Percentiles rank a stretch among this genome's conserved stretches.
These are phyloP conservation scores for Hetaerina titia DNA, from an alignment of 2,888 invertebrate species.

Conservation along the genomic window DNA sequence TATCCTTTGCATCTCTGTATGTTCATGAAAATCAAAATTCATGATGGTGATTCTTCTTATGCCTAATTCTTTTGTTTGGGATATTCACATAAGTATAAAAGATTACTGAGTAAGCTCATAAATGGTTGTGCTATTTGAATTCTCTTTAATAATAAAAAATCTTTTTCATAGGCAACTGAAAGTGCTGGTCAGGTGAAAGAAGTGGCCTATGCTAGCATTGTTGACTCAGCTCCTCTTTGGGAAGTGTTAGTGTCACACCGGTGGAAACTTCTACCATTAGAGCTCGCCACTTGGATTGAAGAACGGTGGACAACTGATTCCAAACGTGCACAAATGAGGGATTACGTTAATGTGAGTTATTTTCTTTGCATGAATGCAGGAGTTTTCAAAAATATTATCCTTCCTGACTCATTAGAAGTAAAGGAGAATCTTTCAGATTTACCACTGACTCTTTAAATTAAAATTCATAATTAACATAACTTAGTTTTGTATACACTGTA, in stretches of 20 bases:
- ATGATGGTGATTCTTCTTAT: too few relatives aligned
- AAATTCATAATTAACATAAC: too few relatives aligned
- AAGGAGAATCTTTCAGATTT: background rate
- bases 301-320: slow-evolving; percentile 86
- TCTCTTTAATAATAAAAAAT: slow-evolving; percentile 75
- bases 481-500: too few relatives aligned
- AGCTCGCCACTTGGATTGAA: slow-evolving; percentile 89
- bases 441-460: background rate
- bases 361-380: background rate
- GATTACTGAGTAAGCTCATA: background rate
- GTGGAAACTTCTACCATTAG: slow-evolving; percentile 88
- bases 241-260: slow-evolving; percentile 88
- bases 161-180: slow-evolving; percentile 70
- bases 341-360: slow-evolving; percentile 82
- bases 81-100: too few relatives aligned
- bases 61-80: too few relatives aligned
- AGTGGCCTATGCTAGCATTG: slow-evolving; percentile 83
- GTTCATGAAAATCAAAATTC: too few relatives aligned
- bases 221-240: slow-evolving; percentile 87
- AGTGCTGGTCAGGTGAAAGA: slow-evolving; percentile 77
- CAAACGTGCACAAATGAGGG: slow-evolving; percentile 86
- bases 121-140: background rate
- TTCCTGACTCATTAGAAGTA: background rate
- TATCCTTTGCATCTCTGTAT: too few relatives aligned
- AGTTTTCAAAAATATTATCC: background rate